Conservation (phyloP, 2,888 invertebrate genomes). For the Gnatocerus cornutus region DNA sequence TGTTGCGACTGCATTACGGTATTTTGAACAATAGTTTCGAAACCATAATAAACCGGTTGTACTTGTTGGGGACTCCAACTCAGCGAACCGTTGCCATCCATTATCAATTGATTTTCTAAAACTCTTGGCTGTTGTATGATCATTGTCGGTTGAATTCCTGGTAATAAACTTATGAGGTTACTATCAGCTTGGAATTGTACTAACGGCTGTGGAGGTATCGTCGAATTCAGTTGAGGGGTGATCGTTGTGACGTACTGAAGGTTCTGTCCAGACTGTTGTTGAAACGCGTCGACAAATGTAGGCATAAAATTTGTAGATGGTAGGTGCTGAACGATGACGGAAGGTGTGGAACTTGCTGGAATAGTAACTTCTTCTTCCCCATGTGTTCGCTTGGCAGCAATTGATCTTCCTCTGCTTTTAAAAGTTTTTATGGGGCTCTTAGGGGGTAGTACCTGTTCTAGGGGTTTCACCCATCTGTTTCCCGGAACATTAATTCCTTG, state of each 20-base stretch:
- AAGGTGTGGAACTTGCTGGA: constrained; percentile 68
- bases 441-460: constrained; percentile 56
- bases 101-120: constrained; percentile 66
- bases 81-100: constrained; percentile 68
- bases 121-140: constrained; percentile 68
- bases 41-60: constrained; percentile 86
- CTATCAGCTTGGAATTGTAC: constrained; percentile 72
- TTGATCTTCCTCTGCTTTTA: constrained; percentile 60
- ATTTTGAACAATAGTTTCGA: constrained; percentile 90
- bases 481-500: constrained; percentile 58
- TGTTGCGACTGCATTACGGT: constrained; percentile 93
- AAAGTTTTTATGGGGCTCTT: constrained; percentile 57
- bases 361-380: constrained; percentile 47
- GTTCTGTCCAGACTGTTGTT: constrained; percentile 80
- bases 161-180: constrained; percentile 67
- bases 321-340: constrained; percentile 80
- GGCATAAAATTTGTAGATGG: constrained; percentile 72
- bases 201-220: constrained; percentile 65
- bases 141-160: constrained; percentile 65
- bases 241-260: constrained; percentile 85
- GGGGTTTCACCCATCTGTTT: constrained; percentile 64
- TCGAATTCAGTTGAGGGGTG: constrained; percentile 72
- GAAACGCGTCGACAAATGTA: constrained; percentile 81
- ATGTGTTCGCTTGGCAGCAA: constrained; percentile 54
- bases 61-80: constrained; percentile 69